A percentile compares a stretch with the other conserved stretches of the same genome.
Evolutionary conservation across 2,797 vertebrate species (phyloP).

Genomic region (Heteromormyrus szaboi): DNA sequence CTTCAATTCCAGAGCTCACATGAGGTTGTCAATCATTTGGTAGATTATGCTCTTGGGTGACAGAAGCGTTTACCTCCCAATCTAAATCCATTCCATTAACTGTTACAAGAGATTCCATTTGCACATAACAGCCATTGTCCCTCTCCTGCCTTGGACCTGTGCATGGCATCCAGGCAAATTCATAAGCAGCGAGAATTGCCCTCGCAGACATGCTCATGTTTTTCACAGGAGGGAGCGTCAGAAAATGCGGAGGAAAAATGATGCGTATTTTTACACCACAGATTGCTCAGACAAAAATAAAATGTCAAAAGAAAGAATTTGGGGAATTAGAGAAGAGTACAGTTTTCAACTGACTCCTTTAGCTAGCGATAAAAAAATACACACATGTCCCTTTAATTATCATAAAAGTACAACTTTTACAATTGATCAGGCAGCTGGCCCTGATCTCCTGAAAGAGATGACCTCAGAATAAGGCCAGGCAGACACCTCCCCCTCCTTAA

Average conservation of each 20-base stretch:
- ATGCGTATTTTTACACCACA: conserved; percentile 42
- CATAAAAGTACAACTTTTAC: not conserved
- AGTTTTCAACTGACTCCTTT: conserved; percentile 1
- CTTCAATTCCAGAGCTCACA: not conserved
- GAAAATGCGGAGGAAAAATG: conserved; percentile 45
- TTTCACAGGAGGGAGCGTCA: conserved; percentile 41
- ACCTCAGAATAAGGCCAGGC: not conserved
- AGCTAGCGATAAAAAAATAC: not conserved
- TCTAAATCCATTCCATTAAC: conserved; percentile 44
- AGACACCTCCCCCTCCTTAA: not conserved
- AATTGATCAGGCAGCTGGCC: not conserved
- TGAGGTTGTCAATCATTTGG: not conserved
- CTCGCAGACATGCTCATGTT: conserved; percentile 19
- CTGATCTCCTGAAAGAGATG: not conserved
- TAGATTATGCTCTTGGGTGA: conserved; percentile 19
- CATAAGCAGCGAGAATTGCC: not conserved
- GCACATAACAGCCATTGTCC: conserved; percentile 26
- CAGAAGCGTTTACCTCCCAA: conserved; percentile 27
- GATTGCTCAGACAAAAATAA: not conserved
- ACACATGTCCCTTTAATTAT: not conserved
- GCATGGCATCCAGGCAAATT: conserved; percentile 23
- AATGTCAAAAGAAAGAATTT: not conserved
- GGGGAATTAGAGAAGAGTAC: not conserved
- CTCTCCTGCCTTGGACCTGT: conserved; percentile 23
- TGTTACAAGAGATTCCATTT: conserved; percentile 2